Evolutionary conservation across 2,113 vertebrate species (phyloP).

Genomic region (Martes martes): DNA sequence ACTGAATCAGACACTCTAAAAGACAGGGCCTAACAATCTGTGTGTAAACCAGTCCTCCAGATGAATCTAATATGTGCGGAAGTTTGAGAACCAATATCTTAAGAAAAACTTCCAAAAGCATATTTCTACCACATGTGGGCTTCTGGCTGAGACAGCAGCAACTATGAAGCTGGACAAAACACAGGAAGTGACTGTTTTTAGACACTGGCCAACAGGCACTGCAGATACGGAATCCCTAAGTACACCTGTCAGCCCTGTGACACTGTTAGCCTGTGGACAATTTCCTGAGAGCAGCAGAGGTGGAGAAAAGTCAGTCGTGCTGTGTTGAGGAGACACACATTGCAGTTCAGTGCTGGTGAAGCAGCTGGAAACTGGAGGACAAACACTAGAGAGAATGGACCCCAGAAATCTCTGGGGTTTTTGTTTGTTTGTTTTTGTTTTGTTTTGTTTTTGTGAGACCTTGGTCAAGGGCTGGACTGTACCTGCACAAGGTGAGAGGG

Average conservation of each 20-base stretch:
- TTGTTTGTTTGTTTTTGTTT: neutral
- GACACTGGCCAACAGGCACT: neutral
- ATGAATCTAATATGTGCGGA: neutral
- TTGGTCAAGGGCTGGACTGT: neutral
- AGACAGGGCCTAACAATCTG: neutral
- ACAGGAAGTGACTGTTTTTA: neutral
- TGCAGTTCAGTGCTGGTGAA: neutral
- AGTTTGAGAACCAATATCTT: neutral
- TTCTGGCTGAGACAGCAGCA: neutral
- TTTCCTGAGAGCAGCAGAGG: neutral
- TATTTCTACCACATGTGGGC: neutral
- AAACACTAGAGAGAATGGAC: neutral
- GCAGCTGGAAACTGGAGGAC: neutral
- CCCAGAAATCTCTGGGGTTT: neutral
- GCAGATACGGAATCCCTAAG: neutral
- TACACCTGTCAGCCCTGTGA: neutral
- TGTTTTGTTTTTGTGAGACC: neutral
- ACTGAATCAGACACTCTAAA: neutral
- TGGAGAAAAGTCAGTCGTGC: neutral
- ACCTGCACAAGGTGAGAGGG: neutral
- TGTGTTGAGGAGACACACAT: neutral
- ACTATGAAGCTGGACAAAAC: neutral
- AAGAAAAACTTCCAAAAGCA: neutral
- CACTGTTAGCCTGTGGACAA: neutral
- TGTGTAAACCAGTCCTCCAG: neutral